Base-by-base conservation (phyloP, 2,888 invertebrate genomes). In the Temnothorax unifasciatus region DNA sequence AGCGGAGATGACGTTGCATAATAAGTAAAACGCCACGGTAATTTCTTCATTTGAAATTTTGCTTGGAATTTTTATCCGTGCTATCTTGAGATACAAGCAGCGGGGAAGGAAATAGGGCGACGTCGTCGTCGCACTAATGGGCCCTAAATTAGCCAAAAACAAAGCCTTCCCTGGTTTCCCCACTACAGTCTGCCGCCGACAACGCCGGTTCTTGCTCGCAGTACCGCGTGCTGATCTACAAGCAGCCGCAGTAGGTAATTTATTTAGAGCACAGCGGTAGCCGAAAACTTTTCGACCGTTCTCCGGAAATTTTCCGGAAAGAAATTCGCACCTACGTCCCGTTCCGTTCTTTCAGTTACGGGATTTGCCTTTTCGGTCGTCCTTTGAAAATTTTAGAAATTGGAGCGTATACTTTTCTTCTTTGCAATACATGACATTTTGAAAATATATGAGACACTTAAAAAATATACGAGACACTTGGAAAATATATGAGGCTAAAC, bases 141-240 rank as follows among this genome's bases (percentile, higher is more conserved):
- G 64, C 85, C 75, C 86, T 87, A 86, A 92, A 91, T 92, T 91
- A 91, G 84, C 88, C 86, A 82, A 89, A 92, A 92, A 91, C 88
- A 86, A 79, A 87, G 82, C 85, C 81, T 66, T 57, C 21, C 52
- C 66, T 25, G 29, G 71, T 50, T 44, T 61, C 21, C 71, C 44
- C 59, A 47, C 63, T 15, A 29, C 52, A 68, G 21, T 73, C 85
- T 82, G 86, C 63, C 25, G 38, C 59, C 61, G 83, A 83, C 83
- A 81, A 74, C 61, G 77, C 29, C 21, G 54, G 69, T 52, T 61
- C 74, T 73, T 54, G 84, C 38, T 75, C 52, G 71, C 64, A 41
- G 34, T 59, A 29, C 29, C 59, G 59, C 41, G 63, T 50, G 50
- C 66, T 38, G 73, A 84, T 84, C 73, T 61, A 47, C 66, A 50